Evolutionary conservation across 2,888 invertebrate genomes (phyloP).

Genomic region (Ochlodes sylvanus): DNA sequence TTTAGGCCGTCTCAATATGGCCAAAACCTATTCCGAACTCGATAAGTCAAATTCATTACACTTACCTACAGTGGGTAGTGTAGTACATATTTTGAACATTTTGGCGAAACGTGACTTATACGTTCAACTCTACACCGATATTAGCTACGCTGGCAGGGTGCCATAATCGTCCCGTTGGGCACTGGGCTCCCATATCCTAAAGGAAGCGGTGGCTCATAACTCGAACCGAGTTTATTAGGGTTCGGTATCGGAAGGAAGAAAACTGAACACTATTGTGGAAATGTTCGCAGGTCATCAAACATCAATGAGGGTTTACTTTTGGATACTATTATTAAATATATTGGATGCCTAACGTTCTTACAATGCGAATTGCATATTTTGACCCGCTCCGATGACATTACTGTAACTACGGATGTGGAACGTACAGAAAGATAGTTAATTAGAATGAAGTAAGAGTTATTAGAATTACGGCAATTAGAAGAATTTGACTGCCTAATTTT

Average conservation of each 20-base stretch:
- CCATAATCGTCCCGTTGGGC: conserved; percentile 68
- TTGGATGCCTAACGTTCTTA: no score
- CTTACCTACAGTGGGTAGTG: conserved; percentile 27
- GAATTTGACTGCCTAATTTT: no score
- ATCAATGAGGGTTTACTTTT: neutral
- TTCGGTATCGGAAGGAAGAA: conserved; percentile 5
- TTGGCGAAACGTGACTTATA: conserved; percentile 70
- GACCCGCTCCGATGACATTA: no score
- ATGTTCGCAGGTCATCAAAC: neutral
- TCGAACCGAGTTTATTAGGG: conserved; percentile 52
- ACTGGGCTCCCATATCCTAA: conserved; percentile 59
- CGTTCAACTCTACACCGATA: conserved; percentile 61
- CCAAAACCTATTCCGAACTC: conserved; percentile 5
- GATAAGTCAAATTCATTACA: conserved; percentile 33
- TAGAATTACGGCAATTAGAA: no score
- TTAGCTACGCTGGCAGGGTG: conserved; percentile 70
- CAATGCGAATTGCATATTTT: no score
- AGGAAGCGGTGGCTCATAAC: conserved; percentile 67
- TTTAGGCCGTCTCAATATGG: no score
- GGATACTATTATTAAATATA: no score
- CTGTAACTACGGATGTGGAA: no score
- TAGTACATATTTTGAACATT: conserved; percentile 61
- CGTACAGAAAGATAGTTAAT: no score
- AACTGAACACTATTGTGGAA: conserved; percentile 2
- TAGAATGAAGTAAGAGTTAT: no score